Conservation (phyloP, 2,797 vertebrate species). For the Argya squamiceps region DNA sequence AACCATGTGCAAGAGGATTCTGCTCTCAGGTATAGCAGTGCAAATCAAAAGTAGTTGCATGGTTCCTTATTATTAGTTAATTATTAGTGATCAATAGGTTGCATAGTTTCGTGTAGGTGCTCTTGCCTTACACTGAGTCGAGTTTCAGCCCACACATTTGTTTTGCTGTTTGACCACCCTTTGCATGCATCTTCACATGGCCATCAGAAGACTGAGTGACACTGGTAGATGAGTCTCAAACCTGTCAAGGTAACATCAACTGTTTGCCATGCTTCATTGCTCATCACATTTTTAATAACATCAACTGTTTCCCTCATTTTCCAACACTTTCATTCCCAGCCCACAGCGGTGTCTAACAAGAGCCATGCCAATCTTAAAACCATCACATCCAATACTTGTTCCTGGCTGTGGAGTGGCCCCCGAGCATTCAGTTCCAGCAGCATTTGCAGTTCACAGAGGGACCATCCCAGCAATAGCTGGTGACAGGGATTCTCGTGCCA, state of each 20-base stretch:
- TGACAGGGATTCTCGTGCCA: not conserved
- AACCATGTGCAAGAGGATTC: not conserved
- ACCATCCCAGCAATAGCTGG: not conserved
- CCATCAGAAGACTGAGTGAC: not conserved
- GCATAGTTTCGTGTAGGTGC: not conserved
- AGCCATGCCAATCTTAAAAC: not conserved
- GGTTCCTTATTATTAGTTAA: not conserved
- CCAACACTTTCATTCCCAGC: not conserved
- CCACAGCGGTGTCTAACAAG: not conserved
- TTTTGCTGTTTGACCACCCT: not conserved
- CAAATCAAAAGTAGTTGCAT: not conserved
- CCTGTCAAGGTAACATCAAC: not conserved
- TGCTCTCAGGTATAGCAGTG: not conserved
- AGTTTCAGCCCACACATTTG: not conserved
- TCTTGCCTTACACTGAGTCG: not conserved
- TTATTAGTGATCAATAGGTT: no score
- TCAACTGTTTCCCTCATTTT: not conserved
- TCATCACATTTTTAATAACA: not conserved
- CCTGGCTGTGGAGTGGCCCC: not conserved
- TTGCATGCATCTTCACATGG: not conserved
- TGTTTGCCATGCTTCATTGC: not conserved
- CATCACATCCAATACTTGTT: not conserved
- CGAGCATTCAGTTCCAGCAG: not conserved
- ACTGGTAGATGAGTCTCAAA: not conserved
- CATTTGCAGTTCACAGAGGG: not conserved